These are phyloP conservation scores for Myocastor coypus DNA, from an alignment of 2,113 vertebrate species.

Conservation along the genomic window DNA sequence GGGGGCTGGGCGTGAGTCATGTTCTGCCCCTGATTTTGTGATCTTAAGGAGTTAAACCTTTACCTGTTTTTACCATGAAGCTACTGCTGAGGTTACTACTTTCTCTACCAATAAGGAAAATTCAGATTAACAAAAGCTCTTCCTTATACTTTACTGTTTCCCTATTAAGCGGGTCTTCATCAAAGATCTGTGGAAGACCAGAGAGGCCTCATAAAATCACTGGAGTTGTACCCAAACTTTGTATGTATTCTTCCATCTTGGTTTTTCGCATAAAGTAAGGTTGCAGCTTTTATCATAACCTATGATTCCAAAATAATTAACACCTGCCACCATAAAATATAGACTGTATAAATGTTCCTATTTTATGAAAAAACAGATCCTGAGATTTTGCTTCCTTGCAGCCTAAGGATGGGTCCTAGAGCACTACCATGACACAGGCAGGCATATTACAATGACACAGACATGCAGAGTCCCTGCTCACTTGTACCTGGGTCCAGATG, in stretches of 20 bases:
- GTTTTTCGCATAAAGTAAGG: background rate
- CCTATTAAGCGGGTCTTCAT: background rate
- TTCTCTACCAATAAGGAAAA: background rate
- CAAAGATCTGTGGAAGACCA: background rate
- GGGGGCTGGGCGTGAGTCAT: background rate
- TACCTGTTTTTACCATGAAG: background rate
- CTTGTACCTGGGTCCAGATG: too few relatives aligned
- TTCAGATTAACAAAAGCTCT: background rate
- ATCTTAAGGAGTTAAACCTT: background rate
- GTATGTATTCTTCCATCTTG: background rate
- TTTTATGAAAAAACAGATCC: background rate
- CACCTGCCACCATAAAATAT: background rate
- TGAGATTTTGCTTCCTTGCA: background rate
- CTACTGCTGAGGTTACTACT: background rate
- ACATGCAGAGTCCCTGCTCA: background rate
- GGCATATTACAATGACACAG: background rate
- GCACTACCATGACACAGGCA: background rate
- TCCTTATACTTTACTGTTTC: background rate
- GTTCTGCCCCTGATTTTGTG: background rate
- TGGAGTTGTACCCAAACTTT: background rate
- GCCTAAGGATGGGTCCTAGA: background rate
- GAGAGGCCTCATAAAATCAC: background rate
- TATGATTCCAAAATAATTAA: slow-evolving; percentile 30
- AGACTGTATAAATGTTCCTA: background rate
- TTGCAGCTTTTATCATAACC: background rate